Conservation (phyloP, 2,113 vertebrate genomes). For the Rhegmatorhina hoffmannsi region DNA sequence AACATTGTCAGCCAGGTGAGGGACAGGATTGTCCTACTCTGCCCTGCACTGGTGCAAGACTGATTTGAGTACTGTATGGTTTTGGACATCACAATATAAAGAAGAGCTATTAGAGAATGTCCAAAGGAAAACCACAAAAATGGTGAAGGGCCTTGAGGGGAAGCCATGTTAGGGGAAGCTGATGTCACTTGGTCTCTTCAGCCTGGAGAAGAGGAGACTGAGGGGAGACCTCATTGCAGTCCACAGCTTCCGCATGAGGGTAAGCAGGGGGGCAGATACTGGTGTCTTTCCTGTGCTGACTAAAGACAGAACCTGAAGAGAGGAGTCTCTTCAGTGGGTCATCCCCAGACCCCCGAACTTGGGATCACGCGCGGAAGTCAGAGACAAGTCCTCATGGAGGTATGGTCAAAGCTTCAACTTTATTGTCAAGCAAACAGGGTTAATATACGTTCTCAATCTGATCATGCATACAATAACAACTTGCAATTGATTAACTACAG, state of each 20-base stretch:
- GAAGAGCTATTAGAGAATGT: background rate
- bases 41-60: rapidly evolving
- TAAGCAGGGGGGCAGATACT: background rate
- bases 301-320: background rate
- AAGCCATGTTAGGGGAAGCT: rapidly evolving
- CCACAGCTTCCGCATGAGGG: rapidly evolving
- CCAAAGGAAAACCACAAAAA: background rate
- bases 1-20: rapidly evolving
- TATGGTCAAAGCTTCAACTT: too few relatives aligned
- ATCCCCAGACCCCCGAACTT: too few relatives aligned
- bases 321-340: too few relatives aligned
- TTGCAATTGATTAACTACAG: too few relatives aligned
- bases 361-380: too few relatives aligned
- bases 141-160: background rate
- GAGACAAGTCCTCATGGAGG: too few relatives aligned
- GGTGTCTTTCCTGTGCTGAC: background rate
- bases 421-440: too few relatives aligned
- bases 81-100: rapidly evolving
- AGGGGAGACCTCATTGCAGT: background rate
- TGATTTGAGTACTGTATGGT: background rate
- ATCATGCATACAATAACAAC: too few relatives aligned
- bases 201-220: background rate
- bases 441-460: too few relatives aligned
- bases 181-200: background rate
- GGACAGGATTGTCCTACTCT: background rate